phyloP scores from a whole-genome alignment of 2,797 vertebrate species.

The Peromyscus nudipes region DNA sequence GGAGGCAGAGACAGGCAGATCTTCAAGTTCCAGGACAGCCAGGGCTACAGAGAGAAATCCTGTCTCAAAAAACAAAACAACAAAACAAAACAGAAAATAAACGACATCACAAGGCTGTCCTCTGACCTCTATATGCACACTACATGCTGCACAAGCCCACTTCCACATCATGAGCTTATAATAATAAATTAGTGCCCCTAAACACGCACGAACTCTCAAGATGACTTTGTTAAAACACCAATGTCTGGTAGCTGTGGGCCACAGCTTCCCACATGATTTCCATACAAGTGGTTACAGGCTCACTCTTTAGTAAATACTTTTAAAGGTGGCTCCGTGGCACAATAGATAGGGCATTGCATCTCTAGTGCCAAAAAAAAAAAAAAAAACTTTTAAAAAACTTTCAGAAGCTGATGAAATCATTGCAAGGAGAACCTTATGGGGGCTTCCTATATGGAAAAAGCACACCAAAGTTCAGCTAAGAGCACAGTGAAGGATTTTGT shows the following conservation, averaged over 20 bases:
- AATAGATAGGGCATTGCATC: neutral
- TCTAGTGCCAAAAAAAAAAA: neutral
- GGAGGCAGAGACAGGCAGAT: neutral
- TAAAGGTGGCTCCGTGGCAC: neutral
- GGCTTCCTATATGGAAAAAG: neutral
- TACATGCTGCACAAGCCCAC: neutral
- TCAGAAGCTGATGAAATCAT: neutral
- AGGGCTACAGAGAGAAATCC: neutral
- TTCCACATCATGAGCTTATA: no score
- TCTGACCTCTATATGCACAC: neutral
- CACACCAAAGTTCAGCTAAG: rapidly evolving
- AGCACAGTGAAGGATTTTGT: neutral
- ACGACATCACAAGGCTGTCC: neutral
- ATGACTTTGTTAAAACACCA: neutral
- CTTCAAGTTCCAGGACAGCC: neutral
- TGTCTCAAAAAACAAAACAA: neutral
- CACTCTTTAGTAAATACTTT: neutral
- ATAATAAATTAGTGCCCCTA: neutral
- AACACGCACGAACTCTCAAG: neutral
- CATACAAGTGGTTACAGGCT: neutral
- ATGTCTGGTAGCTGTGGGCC: neutral
- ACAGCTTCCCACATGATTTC: neutral
- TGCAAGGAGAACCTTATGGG: neutral
- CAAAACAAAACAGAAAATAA: neutral
- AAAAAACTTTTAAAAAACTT: neutral